Percentiles rank a stretch among this genome's conserved stretches.
These are phyloP conservation scores for Manis crassicaudata DNA, from an alignment of 2,797 vertebrate genomes.

Conservation along the genomic window DNA sequence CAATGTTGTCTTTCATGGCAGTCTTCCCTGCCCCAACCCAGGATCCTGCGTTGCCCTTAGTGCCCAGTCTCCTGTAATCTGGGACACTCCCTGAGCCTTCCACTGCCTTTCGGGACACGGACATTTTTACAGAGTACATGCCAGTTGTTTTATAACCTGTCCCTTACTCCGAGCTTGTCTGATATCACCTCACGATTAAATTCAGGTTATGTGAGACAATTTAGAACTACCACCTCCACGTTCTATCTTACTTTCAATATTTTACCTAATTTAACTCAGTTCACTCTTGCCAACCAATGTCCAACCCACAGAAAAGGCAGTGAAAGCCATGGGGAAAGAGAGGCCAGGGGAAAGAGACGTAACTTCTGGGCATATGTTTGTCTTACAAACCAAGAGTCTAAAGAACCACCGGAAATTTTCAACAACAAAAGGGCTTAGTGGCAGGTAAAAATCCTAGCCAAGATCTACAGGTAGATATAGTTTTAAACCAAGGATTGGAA, in stretches of 20 bases:
- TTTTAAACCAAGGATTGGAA: not conserved
- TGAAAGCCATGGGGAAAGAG: not conserved
- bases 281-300: not conserved
- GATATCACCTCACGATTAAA: not conserved
- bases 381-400: not conserved
- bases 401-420: not conserved
- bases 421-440: not conserved
- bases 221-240: not conserved
- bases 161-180: not conserved
- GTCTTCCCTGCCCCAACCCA: not conserved
- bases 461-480: not conserved
- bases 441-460: not conserved
- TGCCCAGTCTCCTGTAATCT: not conserved
- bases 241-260: not conserved
- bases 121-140: not conserved
- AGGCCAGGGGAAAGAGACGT: not conserved
- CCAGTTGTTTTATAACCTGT: not conserved
- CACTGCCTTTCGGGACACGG: not conserved
- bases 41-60: not conserved
- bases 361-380: not conserved
- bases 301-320: not conserved
- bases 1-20: not conserved
- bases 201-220: not conserved
- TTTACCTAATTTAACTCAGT: slow-evolving; percentile 3
- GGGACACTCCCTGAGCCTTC: not conserved